Conservation (phyloP, 2,113 vertebrate species). For the Lycocorax pyrrhopterus region DNA sequence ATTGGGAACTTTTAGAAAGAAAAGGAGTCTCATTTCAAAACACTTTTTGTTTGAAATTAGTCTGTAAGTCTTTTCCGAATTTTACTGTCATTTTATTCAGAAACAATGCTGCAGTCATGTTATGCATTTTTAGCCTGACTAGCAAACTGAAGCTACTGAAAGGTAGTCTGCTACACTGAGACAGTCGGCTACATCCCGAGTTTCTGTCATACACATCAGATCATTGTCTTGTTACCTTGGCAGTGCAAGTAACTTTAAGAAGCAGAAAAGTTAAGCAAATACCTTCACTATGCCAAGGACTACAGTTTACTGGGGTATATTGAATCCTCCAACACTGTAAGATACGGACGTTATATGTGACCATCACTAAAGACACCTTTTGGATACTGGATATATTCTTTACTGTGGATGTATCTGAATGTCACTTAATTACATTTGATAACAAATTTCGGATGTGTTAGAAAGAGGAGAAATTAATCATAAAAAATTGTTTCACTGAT, state of each 20-base stretch:
- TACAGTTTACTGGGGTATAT: background rate
- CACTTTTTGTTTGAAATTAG: slow-evolving; percentile 38
- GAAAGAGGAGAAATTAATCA: background rate
- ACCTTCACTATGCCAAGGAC: background rate
- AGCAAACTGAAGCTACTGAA: background rate
- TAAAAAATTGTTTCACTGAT: background rate
- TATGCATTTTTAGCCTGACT: background rate
- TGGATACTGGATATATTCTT: background rate
- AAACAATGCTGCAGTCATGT: background rate
- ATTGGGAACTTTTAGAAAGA: slow-evolving; percentile 16
- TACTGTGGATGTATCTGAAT: background rate
- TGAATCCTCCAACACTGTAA: background rate
- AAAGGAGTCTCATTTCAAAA: slow-evolving; percentile 19
- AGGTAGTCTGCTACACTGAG: background rate
- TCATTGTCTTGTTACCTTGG: background rate
- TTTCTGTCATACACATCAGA: background rate
- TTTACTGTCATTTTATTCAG: slow-evolving; percentile 47
- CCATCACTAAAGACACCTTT: background rate
- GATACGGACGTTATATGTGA: background rate
- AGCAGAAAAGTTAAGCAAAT: slow-evolving; percentile 23
- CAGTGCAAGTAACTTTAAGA: background rate
- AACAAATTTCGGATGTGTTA: background rate
- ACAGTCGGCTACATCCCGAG: background rate
- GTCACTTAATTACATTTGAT: background rate
- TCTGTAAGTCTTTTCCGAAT: background rate